Conservation (phyloP, 2,113 vertebrate species). For the Orycteropus afer region DNA sequence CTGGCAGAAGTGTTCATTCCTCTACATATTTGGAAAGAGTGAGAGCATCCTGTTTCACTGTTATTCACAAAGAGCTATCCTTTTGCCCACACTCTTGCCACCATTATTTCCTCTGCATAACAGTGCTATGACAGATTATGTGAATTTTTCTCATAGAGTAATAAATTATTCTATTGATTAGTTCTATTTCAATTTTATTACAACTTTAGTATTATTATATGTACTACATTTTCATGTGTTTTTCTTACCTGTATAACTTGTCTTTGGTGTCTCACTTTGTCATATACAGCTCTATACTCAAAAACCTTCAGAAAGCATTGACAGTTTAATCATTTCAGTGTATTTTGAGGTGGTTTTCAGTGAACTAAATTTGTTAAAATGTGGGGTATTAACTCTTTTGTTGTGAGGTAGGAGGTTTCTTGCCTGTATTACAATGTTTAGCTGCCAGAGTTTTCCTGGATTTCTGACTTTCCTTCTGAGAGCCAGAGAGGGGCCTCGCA, state of each 20-base stretch:
- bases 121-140: not conserved
- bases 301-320: not conserved
- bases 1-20: not conserved
- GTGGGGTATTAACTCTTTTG: not conserved
- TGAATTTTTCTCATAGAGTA: conserved; percentile 9
- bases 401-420: not conserved
- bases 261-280: not conserved
- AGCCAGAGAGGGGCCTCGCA: not conserved
- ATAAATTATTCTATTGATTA: not conserved
- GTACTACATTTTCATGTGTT: not conserved
- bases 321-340: not conserved
- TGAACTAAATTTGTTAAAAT: not conserved
- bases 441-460: not conserved
- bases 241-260: conserved; percentile 31
- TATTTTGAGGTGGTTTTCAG: conserved; percentile 12
- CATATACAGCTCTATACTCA: not conserved
- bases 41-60: not conserved
- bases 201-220: conserved; percentile 23
- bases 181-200: not conserved
- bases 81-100: not conserved
- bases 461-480: not conserved
- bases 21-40: not conserved
- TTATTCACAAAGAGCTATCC: not conserved
- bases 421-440: not conserved
- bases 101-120: not conserved